These are phyloP conservation scores for Rhinopomastus cyanomelas DNA, from an alignment of 2,113 vertebrate species.

Conservation along the genomic window DNA sequence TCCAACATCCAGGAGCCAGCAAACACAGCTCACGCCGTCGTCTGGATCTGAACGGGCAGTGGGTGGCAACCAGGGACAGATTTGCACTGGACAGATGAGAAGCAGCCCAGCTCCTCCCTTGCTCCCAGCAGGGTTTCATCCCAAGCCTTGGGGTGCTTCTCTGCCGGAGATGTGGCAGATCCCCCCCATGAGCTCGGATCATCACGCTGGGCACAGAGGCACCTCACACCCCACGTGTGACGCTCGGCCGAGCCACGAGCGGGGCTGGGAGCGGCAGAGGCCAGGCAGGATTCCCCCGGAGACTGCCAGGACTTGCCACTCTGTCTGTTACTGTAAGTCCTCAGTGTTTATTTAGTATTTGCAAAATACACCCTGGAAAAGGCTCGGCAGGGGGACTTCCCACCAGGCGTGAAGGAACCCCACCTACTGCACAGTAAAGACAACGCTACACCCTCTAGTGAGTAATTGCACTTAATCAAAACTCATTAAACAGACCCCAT, in stretches of 20 bases:
- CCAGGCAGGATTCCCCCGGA: background rate
- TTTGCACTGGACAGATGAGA: background rate
- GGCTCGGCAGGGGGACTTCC: background rate
- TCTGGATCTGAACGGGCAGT: accelerated
- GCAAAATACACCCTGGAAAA: constrained; percentile 42
- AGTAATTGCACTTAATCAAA: background rate
- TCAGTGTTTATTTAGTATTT: constrained; percentile 45
- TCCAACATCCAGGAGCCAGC: accelerated
- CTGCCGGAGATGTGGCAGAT: background rate
- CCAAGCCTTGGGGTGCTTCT: background rate
- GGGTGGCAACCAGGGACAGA: background rate
- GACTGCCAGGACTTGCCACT: background rate
- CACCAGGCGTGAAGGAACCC: constrained; percentile 15
- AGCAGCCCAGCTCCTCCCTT: background rate
- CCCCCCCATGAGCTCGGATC: accelerated
- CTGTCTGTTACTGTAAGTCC: background rate
- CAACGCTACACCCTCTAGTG: background rate
- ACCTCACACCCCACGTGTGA: accelerated
- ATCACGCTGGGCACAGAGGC: background rate
- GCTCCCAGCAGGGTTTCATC: background rate
- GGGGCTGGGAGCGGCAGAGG: background rate
- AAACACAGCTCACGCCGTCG: accelerated
- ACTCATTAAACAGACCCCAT: background rate
- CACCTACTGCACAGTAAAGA: background rate
- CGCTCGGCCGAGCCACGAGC: accelerated